phyloP scores from a whole-genome alignment of 2,797 vertebrate species.

The Pseudochaenichthys georgianus region DNA sequence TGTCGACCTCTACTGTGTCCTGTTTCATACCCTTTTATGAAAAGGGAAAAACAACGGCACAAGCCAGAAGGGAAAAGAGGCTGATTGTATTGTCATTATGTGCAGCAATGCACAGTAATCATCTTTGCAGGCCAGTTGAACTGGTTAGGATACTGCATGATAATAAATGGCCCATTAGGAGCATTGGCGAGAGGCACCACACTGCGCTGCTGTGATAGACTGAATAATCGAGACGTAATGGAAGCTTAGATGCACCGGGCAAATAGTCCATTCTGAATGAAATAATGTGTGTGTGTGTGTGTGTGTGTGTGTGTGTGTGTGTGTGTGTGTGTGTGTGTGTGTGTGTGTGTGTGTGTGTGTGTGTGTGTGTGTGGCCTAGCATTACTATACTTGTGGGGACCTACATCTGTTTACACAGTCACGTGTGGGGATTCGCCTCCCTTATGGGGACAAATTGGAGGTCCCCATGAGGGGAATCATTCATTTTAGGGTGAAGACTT shows the following conservation, averaged over 20 bases:
- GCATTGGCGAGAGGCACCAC: constrained; percentile 41
- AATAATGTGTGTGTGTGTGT: constrained; percentile 33
- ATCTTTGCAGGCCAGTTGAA: constrained; percentile 45
- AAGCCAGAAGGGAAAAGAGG: neutral
- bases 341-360: constrained; percentile 22
- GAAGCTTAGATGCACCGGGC: constrained; percentile 49
- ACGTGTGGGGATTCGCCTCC: no score
- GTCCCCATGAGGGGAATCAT: no score
- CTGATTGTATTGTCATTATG: constrained; percentile 45
- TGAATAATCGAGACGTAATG: constrained; percentile 68
- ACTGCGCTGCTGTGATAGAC: constrained; percentile 53
- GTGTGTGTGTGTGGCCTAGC: neutral
- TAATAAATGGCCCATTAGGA: constrained; percentile 68
- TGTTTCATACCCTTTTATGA: constrained; percentile 25
- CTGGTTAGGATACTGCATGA: constrained; percentile 49
- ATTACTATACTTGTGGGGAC: no score
- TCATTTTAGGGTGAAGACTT: no score
- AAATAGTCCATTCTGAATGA: constrained; percentile 48
- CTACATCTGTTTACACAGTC: no score
- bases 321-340: constrained; percentile 7
- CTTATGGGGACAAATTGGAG: no score
- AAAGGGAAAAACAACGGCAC: constrained; percentile 24
- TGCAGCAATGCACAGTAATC: constrained; percentile 40
- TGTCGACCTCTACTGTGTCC: constrained; percentile 13
- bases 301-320: constrained; percentile 6